phyloP scores from a whole-genome alignment of 2,797 vertebrate genomes.

The Smutsia temminckii region DNA sequence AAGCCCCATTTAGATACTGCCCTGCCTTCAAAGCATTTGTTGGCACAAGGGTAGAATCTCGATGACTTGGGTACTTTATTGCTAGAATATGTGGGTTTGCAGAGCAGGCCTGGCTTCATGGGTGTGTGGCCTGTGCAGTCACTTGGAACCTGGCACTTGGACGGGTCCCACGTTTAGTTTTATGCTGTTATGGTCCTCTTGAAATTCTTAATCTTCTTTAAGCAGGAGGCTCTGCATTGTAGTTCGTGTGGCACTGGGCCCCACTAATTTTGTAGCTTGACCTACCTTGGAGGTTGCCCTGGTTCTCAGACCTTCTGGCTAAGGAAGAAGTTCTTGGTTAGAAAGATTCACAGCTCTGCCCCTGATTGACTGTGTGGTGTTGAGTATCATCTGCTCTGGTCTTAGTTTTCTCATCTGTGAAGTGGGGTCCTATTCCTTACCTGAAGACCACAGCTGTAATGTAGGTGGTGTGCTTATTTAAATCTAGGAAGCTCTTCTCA shows the following conservation, averaged over 20 bases:
- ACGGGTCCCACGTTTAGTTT: neutral
- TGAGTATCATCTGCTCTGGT: neutral
- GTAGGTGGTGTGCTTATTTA: neutral
- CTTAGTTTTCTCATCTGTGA: neutral
- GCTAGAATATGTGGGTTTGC: neutral
- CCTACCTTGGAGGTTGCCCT: neutral
- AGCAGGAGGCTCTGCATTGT: neutral
- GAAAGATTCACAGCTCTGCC: neutral
- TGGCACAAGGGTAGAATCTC: neutral
- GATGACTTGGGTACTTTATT: neutral
- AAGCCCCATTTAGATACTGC: constrained; percentile 81
- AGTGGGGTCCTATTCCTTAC: neutral
- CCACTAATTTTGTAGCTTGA: neutral
- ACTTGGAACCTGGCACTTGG: neutral
- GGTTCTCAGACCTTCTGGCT: neutral
- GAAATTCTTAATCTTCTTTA: neutral
- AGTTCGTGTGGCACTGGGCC: neutral
- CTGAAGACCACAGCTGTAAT: neutral
- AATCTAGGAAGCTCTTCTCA: too few species aligned
- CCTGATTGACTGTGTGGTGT: neutral
- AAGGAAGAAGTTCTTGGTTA: neutral
- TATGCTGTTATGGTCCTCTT: neutral
- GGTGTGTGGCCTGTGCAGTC: neutral
- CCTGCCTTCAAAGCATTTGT: constrained; percentile 51
- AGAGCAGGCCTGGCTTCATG: neutral